These are phyloP conservation scores for rat (Rattus norvegicus) DNA, from an alignment of 2,113 vertebrate genomes.

Conservation along the genomic window GRCr8 NC_086023.1:51674501-51675000, in stretches of 20 bases:
- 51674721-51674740: background rate
- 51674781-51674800: background rate
- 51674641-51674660: background rate
- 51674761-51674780: background rate
- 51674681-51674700: background rate
- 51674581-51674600: background rate
- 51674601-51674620: background rate
- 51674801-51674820: background rate
- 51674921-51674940: background rate
- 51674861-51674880: conserved; percentile 14
- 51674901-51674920: background rate
- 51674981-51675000: background rate
- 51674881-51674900: background rate
- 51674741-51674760: background rate
- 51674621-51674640: background rate
- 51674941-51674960: background rate
- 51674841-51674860: background rate
- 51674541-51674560: background rate
- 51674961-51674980: background rate
- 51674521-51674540: background rate
- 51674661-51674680: background rate
- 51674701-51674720: background rate
- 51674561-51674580: background rate
- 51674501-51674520: background rate
- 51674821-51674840: background rate